Evolutionary conservation across 2,888 invertebrate species (phyloP), one percentile per base, ranked within the genome.

Genomic region (Apamea epomidion): DNA sequence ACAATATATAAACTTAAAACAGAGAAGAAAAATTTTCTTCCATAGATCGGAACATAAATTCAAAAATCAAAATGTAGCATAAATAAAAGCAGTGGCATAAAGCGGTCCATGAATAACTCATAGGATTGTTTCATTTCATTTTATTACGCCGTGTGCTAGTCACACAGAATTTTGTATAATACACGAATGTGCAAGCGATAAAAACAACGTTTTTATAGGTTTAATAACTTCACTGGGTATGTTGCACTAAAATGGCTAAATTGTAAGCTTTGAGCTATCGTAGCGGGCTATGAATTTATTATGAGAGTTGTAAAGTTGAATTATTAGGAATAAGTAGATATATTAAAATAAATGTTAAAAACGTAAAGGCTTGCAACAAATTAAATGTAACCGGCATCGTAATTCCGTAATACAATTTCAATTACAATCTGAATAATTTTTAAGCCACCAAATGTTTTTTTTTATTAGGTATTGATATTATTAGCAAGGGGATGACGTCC

Each of bases 51-150:
- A 7, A 65, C 42, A 87, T 74, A 69, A 78, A 87, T 83, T 65
- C 48, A 79, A 69, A 84, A 87, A 87, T 87, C 80, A 85, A 85
- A 87, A 54, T 21, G 58, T 73, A 54, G 74, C 48, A 42, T 67
- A 81, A 85, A 85, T 77, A 81, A 74, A 74, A 72, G 42, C 58
- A 65, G 78, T 83, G 91, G 94, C 94, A 95, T 94, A 93, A 94
- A 89, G 84, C 92, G 87, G 89, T 93, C 93, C 94, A 88, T 92
- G 91, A 95, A 96, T 96, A 96, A 96, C 96, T 96, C 96, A 96
- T 92, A 87, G 94, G 93, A 96, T 95, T 95, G 95, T 96, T 95
- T 95, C 95, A 96, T 96, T 95, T 93, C 94, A 95, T 96, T 96
- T 95, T 95, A 96, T 96, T 95, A 95, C 94, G 87, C 93, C 88